Conservation (phyloP, 2,797 vertebrate species). For the Balearica regulorum region DNA sequence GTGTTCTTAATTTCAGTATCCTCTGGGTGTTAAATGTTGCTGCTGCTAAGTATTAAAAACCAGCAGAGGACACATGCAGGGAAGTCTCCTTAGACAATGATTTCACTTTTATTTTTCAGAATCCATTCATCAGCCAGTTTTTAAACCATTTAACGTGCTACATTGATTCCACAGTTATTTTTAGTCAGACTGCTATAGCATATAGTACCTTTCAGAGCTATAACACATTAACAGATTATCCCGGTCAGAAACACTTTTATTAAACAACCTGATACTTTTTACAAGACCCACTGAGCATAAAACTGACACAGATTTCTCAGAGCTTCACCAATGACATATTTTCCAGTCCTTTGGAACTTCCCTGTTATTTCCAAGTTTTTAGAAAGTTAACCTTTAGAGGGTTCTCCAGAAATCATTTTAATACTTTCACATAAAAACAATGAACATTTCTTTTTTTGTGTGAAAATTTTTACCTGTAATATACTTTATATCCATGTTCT, state of each 20-base stretch:
- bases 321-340: fast-evolving
- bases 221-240: neutral
- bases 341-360: neutral
- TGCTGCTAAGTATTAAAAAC: neutral
- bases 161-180: neutral
- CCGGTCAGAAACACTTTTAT: neutral
- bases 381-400: neutral
- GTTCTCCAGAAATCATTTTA: neutral
- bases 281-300: neutral
- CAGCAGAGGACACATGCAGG: neutral
- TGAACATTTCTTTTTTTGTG: neutral
- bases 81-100: neutral
- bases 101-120: neutral
- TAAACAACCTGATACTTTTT: neutral
- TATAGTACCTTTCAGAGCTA: neutral
- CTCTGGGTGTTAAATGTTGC: neutral
- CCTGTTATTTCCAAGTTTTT: neutral
- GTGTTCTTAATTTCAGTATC: neutral
- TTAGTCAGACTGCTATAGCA: neutral
- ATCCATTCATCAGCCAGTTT: neutral
- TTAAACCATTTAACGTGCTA: neutral
- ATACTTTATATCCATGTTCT: neutral
- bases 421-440: neutral
- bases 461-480: neutral
- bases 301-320: neutral